Conservation (phyloP, 2,888 invertebrate genomes). For the Erannis defoliaria region DNA sequence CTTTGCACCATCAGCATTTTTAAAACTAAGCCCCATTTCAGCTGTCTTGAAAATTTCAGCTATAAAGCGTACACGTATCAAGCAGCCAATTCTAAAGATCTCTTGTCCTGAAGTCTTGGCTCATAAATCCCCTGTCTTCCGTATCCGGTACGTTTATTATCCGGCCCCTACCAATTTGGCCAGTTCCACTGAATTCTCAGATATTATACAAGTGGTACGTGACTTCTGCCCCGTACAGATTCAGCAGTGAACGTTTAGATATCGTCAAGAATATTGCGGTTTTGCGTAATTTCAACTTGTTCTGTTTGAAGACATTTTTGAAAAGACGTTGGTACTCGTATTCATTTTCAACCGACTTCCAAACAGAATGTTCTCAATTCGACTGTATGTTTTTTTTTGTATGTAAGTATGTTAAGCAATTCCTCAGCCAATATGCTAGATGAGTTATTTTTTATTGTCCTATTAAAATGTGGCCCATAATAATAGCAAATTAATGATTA, state of each 20-base stretch:
- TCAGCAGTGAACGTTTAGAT: constrained; percentile 43
- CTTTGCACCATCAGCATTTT: neutral
- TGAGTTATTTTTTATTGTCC: no score
- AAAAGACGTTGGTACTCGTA: no score
- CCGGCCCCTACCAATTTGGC: constrained; percentile 68
- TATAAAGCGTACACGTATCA: constrained; percentile 44
- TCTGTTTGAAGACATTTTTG: constrained; percentile 35
- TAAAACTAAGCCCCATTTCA: constrained; percentile 24
- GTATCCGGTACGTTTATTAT: constrained; percentile 70
- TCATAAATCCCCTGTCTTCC: constrained; percentile 63
- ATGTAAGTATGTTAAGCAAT: no score
- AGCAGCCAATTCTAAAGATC: constrained; percentile 49
- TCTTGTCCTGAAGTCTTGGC: constrained; percentile 50
- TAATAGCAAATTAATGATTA: no score
- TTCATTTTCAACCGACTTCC: no score
- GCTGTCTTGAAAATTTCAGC: constrained; percentile 16
- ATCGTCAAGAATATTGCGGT: constrained; percentile 59
- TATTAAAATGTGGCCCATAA: no score
- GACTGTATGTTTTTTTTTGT: no score
- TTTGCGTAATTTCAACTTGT: constrained; percentile 55
- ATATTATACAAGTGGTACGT: constrained; percentile 71
- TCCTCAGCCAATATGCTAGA: no score
- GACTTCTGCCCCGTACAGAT: constrained; percentile 63
- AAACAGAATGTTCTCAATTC: no score
- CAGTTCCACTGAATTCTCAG: constrained; percentile 64